phyloP scores from a whole-genome alignment of 2,797 vertebrate genomes.

The Mergus octosetaceus region DNA sequence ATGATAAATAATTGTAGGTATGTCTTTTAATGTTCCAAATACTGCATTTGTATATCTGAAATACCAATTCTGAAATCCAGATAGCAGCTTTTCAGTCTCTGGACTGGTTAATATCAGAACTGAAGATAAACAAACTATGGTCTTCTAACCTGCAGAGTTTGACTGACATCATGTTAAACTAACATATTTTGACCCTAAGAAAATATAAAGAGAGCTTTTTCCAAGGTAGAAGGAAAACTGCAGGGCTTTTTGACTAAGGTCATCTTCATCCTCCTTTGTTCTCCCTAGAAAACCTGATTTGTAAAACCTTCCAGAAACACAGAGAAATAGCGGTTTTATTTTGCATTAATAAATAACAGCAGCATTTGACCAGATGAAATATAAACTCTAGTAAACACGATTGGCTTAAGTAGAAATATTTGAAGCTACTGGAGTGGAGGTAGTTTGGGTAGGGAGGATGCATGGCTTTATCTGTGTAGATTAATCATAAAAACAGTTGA shows the following conservation, averaged over 20 bases:
- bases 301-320: conserved; percentile 48
- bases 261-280: conserved; percentile 32
- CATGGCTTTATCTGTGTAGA: not conserved
- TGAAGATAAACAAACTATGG: conserved; percentile 70
- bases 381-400: not conserved
- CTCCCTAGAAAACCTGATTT: conserved; percentile 7
- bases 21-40: conserved; percentile 58
- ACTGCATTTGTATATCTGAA: conserved; percentile 44
- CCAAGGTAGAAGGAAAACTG: conserved; percentile 23
- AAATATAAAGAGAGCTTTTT: conserved; percentile 63
- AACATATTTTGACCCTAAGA: conserved; percentile 44
- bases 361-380: not conserved
- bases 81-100: conserved; percentile 44
- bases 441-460: accelerated
- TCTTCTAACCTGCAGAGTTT: conserved; percentile 70
- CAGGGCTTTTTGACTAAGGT: conserved; percentile 42
- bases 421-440: not conserved
- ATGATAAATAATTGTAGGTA: conserved; percentile 31
- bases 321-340: conserved; percentile 27
- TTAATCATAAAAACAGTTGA: not conserved
- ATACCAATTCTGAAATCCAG: conserved; percentile 30
- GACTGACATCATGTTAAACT: conserved; percentile 67
- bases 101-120: conserved; percentile 60
- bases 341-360: not conserved
- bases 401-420: not conserved